These are phyloP conservation scores for Polypedilum pembai DNA, from an alignment of 1,140 invertebrate genomes.

Conservation along the genomic window DNA sequence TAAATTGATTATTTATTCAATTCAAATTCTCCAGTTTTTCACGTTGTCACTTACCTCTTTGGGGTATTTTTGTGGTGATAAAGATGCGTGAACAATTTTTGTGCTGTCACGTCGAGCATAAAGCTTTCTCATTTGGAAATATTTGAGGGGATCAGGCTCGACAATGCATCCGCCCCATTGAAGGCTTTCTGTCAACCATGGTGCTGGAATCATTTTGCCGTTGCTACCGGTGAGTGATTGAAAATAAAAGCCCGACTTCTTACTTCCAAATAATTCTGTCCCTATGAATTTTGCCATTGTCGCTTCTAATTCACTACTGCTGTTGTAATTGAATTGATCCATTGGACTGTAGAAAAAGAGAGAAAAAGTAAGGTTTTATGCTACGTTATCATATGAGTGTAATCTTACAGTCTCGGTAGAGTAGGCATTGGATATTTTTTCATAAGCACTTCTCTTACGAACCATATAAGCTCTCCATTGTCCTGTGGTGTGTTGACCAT, in stretches of 20 bases:
- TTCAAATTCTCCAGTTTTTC: conserved; percentile 28
- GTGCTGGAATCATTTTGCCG: conserved; percentile 41
- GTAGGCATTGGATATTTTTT: conserved; percentile 44
- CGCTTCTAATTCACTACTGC: conserved; percentile 40
- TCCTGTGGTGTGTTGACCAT: conserved; percentile 61
- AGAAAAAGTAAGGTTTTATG: neutral
- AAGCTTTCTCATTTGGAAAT: conserved; percentile 53
- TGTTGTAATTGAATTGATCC: conserved; percentile 41
- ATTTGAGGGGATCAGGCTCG: conserved; percentile 63
- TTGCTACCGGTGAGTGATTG: conserved; percentile 49
- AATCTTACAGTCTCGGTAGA: conserved; percentile 34
- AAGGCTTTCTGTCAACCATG: conserved; percentile 59
- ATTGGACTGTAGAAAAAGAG: neutral
- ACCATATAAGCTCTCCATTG: conserved; percentile 60
- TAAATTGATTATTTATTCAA: conserved; percentile 30
- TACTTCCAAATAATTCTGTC: conserved; percentile 42
- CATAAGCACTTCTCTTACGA: conserved; percentile 59
- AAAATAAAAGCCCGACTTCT: conserved; percentile 47
- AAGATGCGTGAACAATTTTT: conserved; percentile 60
- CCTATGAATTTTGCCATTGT: conserved; percentile 44
- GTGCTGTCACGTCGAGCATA: conserved; percentile 48
- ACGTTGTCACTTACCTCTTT: conserved; percentile 52
- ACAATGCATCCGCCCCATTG: conserved; percentile 67
- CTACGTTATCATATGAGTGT: too few relatives aligned
- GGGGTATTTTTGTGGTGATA: conserved; percentile 63